Conservation (phyloP, 37 sponge, comb jelly and placozoan genomes). For the Chondrosia reniformis region DNA sequence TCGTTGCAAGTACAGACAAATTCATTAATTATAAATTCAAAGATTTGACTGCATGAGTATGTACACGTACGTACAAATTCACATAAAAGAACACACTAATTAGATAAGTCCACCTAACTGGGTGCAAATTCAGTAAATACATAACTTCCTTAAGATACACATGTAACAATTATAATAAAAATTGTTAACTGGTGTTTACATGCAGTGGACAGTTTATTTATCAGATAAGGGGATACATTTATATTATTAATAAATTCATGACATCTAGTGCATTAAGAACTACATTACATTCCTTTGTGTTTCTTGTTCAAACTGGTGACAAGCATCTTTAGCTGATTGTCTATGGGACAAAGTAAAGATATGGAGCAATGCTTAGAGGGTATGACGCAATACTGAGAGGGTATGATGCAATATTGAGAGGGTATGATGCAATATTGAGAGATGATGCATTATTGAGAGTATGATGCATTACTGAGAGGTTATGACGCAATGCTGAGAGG, state of each 20-base stretch:
- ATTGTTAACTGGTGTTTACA: background rate
- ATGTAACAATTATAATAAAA: background rate
- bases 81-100: too few relatives aligned
- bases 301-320: background rate
- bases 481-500: too few relatives aligned
- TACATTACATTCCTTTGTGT: slow-evolving; percentile 3
- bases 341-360: background rate
- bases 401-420: background rate
- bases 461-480: too few relatives aligned
- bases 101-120: too few relatives aligned
- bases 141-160: background rate
- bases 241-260: background rate
- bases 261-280: background rate
- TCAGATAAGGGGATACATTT: too few relatives aligned
- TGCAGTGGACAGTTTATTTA: background rate
- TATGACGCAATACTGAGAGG: background rate
- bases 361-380: background rate
- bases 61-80: too few relatives aligned
- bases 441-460: background rate
- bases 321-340: slow-evolving; percentile 2
- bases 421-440: background rate
- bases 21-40: too few relatives aligned
- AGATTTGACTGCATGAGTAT: too few relatives aligned
- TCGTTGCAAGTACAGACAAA: too few relatives aligned
- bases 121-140: background rate